These are phyloP conservation scores for Bugula neritina DNA, from an alignment of 2,888 invertebrate genomes.

Conservation along the genomic window DNA sequence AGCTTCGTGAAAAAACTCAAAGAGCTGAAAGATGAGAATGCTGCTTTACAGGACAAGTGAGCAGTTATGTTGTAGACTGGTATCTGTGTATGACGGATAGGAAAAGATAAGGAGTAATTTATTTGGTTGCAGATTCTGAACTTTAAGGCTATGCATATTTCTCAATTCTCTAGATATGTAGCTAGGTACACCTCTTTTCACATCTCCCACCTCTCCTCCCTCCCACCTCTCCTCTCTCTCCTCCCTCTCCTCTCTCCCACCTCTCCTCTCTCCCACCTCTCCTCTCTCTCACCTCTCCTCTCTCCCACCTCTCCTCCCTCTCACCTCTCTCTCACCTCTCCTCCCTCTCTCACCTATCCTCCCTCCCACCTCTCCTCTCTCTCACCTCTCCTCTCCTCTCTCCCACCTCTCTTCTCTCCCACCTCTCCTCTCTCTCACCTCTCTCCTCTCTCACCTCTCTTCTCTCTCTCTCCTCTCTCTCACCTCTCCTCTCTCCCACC, in stretches of 20 bases:
- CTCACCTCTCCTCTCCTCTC: neutral
- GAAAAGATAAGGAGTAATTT: no score
- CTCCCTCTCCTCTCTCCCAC: neutral
- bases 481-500: neutral
- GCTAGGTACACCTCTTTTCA: no score
- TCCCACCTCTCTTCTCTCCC: neutral
- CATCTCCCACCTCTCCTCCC: neutral
- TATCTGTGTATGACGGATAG: no score
- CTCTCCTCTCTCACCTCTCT: neutral
- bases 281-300: neutral
- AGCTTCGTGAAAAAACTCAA: no score
- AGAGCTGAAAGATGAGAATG: no score
- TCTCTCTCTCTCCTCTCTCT: neutral
- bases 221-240: neutral
- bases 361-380: neutral
- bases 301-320: neutral
- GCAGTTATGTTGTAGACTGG: no score
- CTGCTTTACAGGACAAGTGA: no score
- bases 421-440: neutral
- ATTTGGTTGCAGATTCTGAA: no score
- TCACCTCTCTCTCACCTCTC: neutral
- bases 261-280: neutral
- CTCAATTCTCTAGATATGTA: no score
- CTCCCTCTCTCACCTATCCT: neutral
- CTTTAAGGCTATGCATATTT: no score